Evolutionary conservation across 2,888 invertebrate species (phyloP).

Genomic region (Dione juno): DNA sequence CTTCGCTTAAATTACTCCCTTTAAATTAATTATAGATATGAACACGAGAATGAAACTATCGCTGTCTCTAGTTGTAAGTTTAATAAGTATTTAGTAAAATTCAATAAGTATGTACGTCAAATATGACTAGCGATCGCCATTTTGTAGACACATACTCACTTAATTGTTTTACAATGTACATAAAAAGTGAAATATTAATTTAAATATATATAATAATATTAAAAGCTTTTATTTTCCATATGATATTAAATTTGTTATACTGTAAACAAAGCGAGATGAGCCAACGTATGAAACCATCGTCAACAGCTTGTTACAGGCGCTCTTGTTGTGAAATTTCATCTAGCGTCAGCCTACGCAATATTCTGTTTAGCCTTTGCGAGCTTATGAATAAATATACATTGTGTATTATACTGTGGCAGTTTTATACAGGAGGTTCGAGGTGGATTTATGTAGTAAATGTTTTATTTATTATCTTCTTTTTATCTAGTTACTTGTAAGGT

Average conservation of each 20-base stretch:
- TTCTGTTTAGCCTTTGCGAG: slow-evolving; percentile 31
- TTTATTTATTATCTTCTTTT: neutral
- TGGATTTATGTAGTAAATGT: neutral
- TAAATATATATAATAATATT: neutral
- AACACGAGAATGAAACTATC: too few species aligned
- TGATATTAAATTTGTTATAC: slow-evolving; percentile 9
- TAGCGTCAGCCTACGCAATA: slow-evolving; percentile 20
- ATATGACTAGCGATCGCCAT: too few species aligned
- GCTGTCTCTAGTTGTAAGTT: too few species aligned
- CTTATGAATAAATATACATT: slow-evolving; percentile 15
- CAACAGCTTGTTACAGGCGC: slow-evolving; percentile 21
- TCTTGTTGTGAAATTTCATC: slow-evolving; percentile 36
- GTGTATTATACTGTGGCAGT: slow-evolving; percentile 13
- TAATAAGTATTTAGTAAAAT: too few species aligned
- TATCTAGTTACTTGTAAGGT: neutral
- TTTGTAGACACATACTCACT: too few species aligned
- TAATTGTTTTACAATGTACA: neutral
- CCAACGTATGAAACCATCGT: slow-evolving; percentile 20
- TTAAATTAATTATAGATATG: too few species aligned
- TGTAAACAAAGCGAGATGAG: slow-evolving; percentile 22
- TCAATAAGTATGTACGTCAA: too few species aligned
- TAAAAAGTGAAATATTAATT: neutral
- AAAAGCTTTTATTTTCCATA: neutral
- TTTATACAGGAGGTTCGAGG: neutral
- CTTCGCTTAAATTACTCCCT: neutral